Conservation (phyloP, 2,888 invertebrate species). For the Apoda limacodes region DNA sequence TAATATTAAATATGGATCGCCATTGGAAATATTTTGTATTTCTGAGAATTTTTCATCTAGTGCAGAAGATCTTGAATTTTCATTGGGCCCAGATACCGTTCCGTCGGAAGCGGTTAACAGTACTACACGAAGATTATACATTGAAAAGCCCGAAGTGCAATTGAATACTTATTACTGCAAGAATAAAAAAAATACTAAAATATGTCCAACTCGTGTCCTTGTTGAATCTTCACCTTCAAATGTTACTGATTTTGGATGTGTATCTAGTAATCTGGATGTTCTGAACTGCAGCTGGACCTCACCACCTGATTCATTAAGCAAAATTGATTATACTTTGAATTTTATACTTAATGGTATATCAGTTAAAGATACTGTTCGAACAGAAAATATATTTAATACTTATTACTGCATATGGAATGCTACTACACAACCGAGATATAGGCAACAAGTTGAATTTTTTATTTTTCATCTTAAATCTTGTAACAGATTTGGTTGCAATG, state of each 20-base stretch:
- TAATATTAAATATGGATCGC: slow-evolving; percentile 67
- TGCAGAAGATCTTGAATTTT: slow-evolving; percentile 55
- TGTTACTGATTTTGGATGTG: slow-evolving; percentile 78
- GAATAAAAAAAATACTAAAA: slow-evolving; percentile 34
- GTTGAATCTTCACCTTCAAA: slow-evolving; percentile 70
- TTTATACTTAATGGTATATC: slow-evolving; percentile 32
- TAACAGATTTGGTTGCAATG: slow-evolving; percentile 71
- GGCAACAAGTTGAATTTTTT: slow-evolving; percentile 54
- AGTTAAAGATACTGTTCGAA: slow-evolving; percentile 27
- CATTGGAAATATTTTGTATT: slow-evolving; percentile 74
- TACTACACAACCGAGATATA: slow-evolving; percentile 47
- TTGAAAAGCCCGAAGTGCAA: slow-evolving; percentile 65
- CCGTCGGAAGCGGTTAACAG: slow-evolving; percentile 67
- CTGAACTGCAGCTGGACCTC: slow-evolving; percentile 81
- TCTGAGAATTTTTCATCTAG: slow-evolving; percentile 46
- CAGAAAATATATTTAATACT: slow-evolving; percentile 21
- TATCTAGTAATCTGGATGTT: slow-evolving; percentile 78
- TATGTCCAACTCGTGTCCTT: slow-evolving; percentile 38
- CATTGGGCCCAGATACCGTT: slow-evolving; percentile 23
- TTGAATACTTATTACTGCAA: slow-evolving; percentile 67
- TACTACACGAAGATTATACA: slow-evolving; percentile 71
- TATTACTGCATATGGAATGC: slow-evolving; percentile 42
- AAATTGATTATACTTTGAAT: slow-evolving; percentile 34
- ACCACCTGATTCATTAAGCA: slow-evolving; percentile 53
- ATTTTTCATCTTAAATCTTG: slow-evolving; percentile 69